phyloP scores from a whole-genome alignment of 1,140 invertebrate species.

The Hetaerina americana region DNA sequence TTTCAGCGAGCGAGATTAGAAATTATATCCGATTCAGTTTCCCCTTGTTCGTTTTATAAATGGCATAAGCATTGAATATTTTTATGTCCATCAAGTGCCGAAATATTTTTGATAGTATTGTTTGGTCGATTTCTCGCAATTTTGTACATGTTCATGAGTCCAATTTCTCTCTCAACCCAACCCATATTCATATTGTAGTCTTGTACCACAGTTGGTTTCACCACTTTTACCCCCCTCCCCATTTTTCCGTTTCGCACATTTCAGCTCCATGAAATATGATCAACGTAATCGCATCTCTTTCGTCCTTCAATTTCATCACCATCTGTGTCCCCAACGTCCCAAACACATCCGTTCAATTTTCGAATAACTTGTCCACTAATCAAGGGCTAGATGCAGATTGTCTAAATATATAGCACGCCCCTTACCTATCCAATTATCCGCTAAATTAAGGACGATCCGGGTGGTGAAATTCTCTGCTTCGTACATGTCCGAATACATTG shows the following conservation, averaged over 20 bases:
- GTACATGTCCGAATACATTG: not conserved
- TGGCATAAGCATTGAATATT: too few relatives aligned
- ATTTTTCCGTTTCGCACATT: not conserved
- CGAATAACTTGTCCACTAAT: not conserved
- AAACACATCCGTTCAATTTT: not conserved
- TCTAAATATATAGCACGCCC: not conserved
- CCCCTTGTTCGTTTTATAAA: too few relatives aligned
- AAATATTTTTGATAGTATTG: too few relatives aligned
- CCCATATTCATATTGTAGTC: not conserved
- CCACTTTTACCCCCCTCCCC: not conserved
- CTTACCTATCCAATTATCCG: not conserved
- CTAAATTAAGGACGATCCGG: not conserved
- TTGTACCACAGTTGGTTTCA: not conserved
- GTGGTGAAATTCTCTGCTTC: not conserved
- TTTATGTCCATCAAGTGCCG: too few relatives aligned
- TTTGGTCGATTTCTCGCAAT: too few relatives aligned
- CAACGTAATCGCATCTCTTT: not conserved
- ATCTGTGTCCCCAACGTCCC: not conserved
- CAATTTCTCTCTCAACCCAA: not conserved
- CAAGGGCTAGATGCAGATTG: not conserved
- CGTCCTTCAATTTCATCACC: not conserved
- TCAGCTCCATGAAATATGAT: not conserved
- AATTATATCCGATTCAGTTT: too few relatives aligned
- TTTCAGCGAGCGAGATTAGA: too few relatives aligned
- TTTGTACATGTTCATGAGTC: not conserved